phyloP scores from a whole-genome alignment of 35 echinoderm and acorn worm genomes.

The Ophioderma brevispina region DNA sequence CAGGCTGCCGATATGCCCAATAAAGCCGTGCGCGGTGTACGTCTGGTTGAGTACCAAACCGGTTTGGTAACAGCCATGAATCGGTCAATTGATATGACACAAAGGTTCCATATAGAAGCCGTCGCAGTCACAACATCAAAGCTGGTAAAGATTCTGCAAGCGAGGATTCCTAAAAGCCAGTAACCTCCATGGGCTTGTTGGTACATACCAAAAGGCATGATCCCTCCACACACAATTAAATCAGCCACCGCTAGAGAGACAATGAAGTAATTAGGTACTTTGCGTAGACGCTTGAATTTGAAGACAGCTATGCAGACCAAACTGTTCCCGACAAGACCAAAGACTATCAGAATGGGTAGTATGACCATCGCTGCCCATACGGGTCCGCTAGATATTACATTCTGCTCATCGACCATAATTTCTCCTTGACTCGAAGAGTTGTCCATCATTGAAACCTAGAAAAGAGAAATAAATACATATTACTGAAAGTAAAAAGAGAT shows the following conservation, averaged over 20 bases:
- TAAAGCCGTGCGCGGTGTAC: conserved; percentile 73
- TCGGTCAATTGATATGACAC: conserved; percentile 80
- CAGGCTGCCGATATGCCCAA: conserved; percentile 34
- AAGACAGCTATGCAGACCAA: conserved; percentile 78
- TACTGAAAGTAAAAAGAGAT: no score
- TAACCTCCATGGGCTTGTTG: conserved; percentile 57
- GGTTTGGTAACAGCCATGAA: conserved; percentile 81
- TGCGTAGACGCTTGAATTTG: conserved; percentile 60
- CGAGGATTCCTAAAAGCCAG: conserved; percentile 65
- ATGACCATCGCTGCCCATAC: conserved; percentile 24
- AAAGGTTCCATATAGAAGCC: conserved; percentile 85
- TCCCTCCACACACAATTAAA: conserved; percentile 55
- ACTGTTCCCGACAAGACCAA: conserved; percentile 83
- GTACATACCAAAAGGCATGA: conserved; percentile 81
- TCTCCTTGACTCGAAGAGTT: no score
- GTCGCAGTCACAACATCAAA: conserved; percentile 78
- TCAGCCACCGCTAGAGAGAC: conserved; percentile 84
- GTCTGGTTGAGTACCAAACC: conserved; percentile 66
- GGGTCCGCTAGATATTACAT: no score
- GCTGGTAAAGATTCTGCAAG: conserved; percentile 68
- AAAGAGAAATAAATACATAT: no score
- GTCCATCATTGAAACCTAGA: no score
- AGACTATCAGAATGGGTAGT: conserved; percentile 52
- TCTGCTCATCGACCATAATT: no score
- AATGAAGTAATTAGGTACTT: conserved; percentile 92